Evolutionary conservation across 2,797 vertebrate species (phyloP), one percentile per base, ranked within the genome.

Genomic region (Urocyon cinereoargenteus): DNA sequence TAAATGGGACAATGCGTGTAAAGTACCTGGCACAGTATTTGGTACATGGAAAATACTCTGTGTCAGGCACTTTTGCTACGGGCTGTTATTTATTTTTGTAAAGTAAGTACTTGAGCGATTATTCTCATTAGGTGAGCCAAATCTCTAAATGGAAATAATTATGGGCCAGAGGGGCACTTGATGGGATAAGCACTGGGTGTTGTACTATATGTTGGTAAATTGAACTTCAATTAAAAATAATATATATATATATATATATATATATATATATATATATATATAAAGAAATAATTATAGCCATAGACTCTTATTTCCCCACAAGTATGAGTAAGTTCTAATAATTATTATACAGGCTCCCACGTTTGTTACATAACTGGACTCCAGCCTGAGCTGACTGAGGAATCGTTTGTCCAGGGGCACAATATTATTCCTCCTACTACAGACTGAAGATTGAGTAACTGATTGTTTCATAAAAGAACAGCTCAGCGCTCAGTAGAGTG

Each of bases 391-490:
- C 72, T 88, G 57, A 22, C 95, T 26, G 21, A 91, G 57, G 68
- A 86, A 83, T 82, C 94, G 73, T 59, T 75, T 97, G 96, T 98
- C 96, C 96, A 95, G 84, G 84, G 94, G 81, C 66, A 78, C 40
- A 15, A 34, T 72, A 85, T 90, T 93, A 94, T 90, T 96, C 97
- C 97, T 94, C 95, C 97, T 75, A 97, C 86, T 61, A 34, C 49
- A 66, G 53, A 86, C 4, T 72, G 68, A 59, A 84, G 97, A 87
- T 3, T 81, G 88, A 91, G 90, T 82, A 90, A 81, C 86, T 90
- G 84, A 55, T 61, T 92, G 90, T 92, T 94, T 78, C 51, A 90
- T 77, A 92, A 91, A 92, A 93, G 90, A 93, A 95, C 93, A 64
- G 34, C 78, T 91, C 79, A n/a, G 66, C 78, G 45, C 62, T 98